phyloP scores from a whole-genome alignment of 2,888 invertebrate species.

The Halictus ligatus region DNA sequence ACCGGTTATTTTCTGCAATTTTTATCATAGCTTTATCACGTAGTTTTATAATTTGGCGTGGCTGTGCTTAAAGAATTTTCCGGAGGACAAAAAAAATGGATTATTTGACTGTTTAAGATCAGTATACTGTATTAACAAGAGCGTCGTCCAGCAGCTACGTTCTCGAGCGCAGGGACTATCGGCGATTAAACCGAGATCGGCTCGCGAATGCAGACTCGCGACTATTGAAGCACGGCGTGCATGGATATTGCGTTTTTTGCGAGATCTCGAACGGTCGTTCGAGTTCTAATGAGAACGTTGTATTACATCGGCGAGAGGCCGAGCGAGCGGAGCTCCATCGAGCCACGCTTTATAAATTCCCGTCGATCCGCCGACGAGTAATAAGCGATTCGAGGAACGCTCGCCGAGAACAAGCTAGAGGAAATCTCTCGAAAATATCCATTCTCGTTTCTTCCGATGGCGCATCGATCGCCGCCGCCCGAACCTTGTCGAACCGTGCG shows the following conservation, averaged over 20 bases:
- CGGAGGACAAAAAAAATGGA: too few relatives aligned
- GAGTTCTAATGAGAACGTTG: conserved; percentile 49
- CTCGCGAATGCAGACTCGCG: conserved; percentile 35
- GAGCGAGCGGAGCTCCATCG: not conserved
- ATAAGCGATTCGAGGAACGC: conserved; percentile 36
- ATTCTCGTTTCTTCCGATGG: conserved; percentile 13
- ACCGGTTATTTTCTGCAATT: too few relatives aligned
- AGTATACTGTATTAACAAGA: not conserved
- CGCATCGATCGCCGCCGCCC: conserved; percentile 27
- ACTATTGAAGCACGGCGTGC: conserved; percentile 44
- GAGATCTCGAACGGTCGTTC: conserved; percentile 5
- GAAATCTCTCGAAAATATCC: conserved; percentile 39
- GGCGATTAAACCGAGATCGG: conserved; percentile 46
- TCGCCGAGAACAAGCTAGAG: conserved; percentile 19
- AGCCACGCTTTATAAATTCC: conserved; percentile 44
- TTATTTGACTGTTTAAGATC: not conserved
- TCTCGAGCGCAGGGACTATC: not conserved
- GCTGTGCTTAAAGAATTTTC: too few relatives aligned
- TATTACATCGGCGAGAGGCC: conserved; percentile 23
- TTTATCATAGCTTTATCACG: too few relatives aligned
- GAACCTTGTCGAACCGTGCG: not conserved
- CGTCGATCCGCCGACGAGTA: conserved; percentile 21
- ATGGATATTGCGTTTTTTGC: conserved; percentile 50
- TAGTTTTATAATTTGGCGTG: too few relatives aligned
- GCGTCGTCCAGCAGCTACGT: not conserved